Evolutionary conservation across 2,113 vertebrate species (phyloP).

Genomic region (Sakesphorus luctuosus): DNA sequence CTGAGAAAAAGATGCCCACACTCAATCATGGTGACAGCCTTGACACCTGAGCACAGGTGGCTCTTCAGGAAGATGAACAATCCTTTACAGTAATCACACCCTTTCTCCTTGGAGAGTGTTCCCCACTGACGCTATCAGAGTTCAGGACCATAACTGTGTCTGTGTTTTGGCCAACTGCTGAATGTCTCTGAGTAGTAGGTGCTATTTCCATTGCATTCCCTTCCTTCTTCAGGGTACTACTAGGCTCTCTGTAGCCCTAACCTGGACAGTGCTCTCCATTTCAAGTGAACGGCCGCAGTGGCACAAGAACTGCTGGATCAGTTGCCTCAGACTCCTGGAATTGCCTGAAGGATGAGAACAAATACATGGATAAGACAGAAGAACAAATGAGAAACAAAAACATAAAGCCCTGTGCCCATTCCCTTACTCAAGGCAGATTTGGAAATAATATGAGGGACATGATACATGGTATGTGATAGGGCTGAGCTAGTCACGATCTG

Average conservation of each 20-base stretch:
- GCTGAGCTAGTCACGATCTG: neutral
- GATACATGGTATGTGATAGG: neutral
- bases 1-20: neutral
- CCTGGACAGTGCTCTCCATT: conserved; percentile 36
- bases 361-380: neutral
- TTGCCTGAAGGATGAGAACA: conserved; percentile 20
- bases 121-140: neutral
- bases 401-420: neutral
- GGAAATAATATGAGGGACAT: neutral
- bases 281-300: neutral
- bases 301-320: conserved; percentile 59
- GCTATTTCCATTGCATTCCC: neutral
- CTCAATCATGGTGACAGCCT: neutral
- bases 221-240: neutral
- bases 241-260: conserved; percentile 10
- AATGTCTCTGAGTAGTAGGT: neutral
- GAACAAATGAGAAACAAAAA: neutral
- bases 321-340: conserved; percentile 44
- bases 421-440: neutral
- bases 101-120: neutral
- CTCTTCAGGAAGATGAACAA: neutral
- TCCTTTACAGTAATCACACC: neutral
- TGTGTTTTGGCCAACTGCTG: neutral
- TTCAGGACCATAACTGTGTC: neutral
- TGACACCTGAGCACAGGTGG: neutral